phyloP scores from a whole-genome alignment of 2,113 vertebrate species.

The Elephantulus edwardii region DNA sequence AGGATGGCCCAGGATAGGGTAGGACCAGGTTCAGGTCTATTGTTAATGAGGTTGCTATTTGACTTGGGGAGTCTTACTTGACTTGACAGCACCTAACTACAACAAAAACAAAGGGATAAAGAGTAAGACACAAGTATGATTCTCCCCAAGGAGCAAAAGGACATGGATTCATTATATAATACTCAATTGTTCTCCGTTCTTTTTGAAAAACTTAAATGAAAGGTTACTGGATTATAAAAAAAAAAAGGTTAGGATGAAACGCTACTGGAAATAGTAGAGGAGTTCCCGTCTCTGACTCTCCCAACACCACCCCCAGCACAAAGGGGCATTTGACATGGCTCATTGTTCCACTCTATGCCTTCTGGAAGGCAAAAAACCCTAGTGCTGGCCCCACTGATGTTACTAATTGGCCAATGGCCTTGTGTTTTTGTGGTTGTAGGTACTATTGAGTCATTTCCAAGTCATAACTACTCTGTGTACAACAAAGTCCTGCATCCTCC shows the following conservation, averaged over 20 bases:
- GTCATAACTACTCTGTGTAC: too few relatives aligned
- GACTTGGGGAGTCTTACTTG: too few relatives aligned
- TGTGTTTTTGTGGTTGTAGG: too few relatives aligned
- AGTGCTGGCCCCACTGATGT: not conserved
- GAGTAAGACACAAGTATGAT: not conserved
- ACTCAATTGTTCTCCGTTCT: not conserved
- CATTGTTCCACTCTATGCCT: not conserved
- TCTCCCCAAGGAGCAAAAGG: not conserved
- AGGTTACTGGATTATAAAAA: not conserved
- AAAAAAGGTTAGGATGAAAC: not conserved
- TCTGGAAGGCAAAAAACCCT: not conserved
- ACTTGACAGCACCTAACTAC: too few relatives aligned
- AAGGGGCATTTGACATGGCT: not conserved
- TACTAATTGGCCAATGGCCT: not conserved
- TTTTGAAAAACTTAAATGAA: slow-evolving; percentile 11
- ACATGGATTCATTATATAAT: not conserved
- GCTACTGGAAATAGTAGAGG: not conserved
- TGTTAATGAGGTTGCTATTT: too few relatives aligned
- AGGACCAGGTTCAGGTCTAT: too few relatives aligned
- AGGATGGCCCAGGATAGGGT: too few relatives aligned
- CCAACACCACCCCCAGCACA: not conserved
- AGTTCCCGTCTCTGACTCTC: not conserved
- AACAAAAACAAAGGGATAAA: slow-evolving; percentile 3
- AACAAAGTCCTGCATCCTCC: too few relatives aligned
- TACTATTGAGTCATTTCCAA: too few relatives aligned